phyloP scores from a whole-genome alignment of 2,797 vertebrate species.

The Mionectes olivaceus region DNA sequence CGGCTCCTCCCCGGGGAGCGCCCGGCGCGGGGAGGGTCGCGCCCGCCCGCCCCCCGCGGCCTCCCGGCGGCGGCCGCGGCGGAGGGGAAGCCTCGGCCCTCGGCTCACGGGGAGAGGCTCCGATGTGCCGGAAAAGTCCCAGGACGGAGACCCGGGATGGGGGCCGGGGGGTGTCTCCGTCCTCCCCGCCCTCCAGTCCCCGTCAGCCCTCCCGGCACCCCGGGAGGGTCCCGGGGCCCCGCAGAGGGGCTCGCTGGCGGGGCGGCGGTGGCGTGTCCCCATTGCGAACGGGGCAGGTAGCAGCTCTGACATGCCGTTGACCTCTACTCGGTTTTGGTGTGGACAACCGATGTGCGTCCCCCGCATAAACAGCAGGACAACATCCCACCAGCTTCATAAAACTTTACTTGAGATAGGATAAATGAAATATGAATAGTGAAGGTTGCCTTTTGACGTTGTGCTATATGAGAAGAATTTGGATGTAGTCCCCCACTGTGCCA shows the following conservation, averaged over 20 bases:
- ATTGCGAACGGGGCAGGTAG: fast-evolving
- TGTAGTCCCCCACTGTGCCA: background rate
- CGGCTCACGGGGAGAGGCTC: background rate
- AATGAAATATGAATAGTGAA: fast-evolving
- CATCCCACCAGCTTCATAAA: background rate
- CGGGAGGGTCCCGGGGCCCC: background rate
- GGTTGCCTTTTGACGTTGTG: background rate
- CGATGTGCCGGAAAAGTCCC: background rate
- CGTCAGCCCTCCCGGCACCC: background rate
- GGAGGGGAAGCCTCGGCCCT: background rate
- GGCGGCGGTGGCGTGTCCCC: background rate
- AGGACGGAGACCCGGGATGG: background rate
- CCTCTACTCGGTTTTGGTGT: background rate
- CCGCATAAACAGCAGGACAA: background rate
- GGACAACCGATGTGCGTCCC: fast-evolving
- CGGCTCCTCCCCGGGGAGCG: constrained; percentile 54
- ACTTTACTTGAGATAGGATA: background rate
- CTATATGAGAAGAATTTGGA: fast-evolving
- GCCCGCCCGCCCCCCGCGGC: background rate
- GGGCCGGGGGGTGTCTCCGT: too few species aligned
- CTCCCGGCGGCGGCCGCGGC: background rate
- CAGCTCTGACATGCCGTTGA: background rate
- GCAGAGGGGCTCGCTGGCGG: too few species aligned
- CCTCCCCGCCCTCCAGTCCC: background rate
- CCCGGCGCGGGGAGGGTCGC: constrained; percentile 14